Evolutionary conservation across 2,797 vertebrate genomes (phyloP).

Genomic region (Ateles fusciceps): DNA sequence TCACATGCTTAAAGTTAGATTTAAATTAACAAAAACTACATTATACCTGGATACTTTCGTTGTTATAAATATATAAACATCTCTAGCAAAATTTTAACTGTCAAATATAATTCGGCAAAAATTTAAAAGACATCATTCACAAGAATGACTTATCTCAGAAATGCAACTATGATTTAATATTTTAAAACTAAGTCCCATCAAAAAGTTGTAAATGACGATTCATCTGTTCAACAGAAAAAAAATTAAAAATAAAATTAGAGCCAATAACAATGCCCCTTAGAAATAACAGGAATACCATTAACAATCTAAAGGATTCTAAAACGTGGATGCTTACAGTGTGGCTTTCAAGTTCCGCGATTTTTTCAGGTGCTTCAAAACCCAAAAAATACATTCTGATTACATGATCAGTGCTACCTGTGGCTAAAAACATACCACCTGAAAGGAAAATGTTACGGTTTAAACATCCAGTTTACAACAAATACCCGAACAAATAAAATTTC

Average conservation of each 20-base stretch:
- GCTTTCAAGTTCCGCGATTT: constrained; percentile 94
- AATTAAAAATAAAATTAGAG: not conserved
- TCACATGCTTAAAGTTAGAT: not conserved
- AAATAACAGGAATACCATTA: not conserved
- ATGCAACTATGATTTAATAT: not conserved
- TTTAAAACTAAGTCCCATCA: not conserved
- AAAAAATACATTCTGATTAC: constrained; percentile 98
- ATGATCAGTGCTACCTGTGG: constrained; percentile 97
- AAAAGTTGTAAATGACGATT: not conserved
- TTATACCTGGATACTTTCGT: not conserved
- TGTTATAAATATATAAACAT: not conserved
- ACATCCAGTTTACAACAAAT: not conserved
- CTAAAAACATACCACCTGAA: constrained; percentile 97
- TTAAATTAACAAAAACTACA: not conserved
- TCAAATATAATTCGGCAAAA: not conserved
- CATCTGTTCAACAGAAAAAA: not conserved
- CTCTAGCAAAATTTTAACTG: not conserved
- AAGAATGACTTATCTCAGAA: not conserved
- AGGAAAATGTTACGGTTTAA: constrained; percentile 60
- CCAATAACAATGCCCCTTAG: not conserved
- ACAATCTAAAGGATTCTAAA: not conserved
- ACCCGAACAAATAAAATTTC: not conserved
- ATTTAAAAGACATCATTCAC: not conserved
- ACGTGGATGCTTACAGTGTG: constrained; percentile 90
- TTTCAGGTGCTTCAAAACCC: constrained; percentile 94